Conservation (phyloP, 2,797 vertebrate species). For the Enteromius anoplus region DNA sequence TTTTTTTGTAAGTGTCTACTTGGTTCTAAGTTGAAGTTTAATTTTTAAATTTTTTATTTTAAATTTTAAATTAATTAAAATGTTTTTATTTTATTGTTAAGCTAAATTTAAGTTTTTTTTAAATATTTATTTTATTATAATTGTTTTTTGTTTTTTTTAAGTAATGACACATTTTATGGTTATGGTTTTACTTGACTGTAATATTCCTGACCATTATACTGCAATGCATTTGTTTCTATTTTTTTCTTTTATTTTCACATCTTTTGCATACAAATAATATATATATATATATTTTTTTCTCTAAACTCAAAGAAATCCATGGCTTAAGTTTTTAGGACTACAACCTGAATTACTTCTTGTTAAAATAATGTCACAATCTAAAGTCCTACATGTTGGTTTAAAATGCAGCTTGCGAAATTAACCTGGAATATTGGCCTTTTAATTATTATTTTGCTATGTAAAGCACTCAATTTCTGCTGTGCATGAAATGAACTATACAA, state of each 20-base stretch:
- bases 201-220: not conserved
- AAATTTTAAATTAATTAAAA: too few species aligned
- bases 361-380: not conserved
- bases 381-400: not conserved
- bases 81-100: not conserved
- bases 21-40: not conserved
- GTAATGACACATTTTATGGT: not conserved
- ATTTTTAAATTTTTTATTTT: not conserved
- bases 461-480: not conserved
- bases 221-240: not conserved
- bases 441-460: not conserved
- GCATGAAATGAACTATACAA: not conserved
- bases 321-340: not conserved
- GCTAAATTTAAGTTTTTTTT: too few species aligned
- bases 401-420: not conserved
- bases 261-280: not conserved
- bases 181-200: not conserved
- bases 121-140: too few species aligned
- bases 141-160: not conserved
- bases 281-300: too few species aligned
- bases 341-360: not conserved
- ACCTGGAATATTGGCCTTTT: not conserved
- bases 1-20: not conserved
- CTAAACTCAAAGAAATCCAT: not conserved
- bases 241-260: not conserved